A percentile compares a stretch with the other conserved stretches of the same genome.
phyloP scores from a whole-genome alignment of 1,140 invertebrate species.

The Andrena cerasifolii region DNA sequence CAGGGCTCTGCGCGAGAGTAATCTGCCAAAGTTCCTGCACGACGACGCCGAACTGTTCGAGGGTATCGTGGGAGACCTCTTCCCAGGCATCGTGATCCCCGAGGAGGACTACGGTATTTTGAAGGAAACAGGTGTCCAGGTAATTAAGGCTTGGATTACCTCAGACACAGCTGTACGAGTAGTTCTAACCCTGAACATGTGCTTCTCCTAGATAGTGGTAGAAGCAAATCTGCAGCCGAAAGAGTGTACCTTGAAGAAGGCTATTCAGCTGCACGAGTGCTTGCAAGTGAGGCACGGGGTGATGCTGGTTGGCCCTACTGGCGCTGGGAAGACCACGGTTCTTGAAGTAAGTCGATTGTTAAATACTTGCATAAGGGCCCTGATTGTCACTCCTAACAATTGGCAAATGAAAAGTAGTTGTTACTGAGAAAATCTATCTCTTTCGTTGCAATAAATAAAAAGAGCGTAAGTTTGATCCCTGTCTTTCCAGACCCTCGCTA shows the following conservation, averaged over 20 bases:
- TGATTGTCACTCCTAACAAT: too few species aligned
- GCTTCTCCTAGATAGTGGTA: conserved; percentile 77
- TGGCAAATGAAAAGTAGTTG: too few species aligned
- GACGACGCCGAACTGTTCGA: conserved; percentile 92
- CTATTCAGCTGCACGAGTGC: conserved; percentile 94
- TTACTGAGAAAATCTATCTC: too few species aligned
- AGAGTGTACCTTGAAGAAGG: conserved; percentile 88
- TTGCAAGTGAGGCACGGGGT: conserved; percentile 96
- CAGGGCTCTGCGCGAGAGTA: conserved; percentile 94
- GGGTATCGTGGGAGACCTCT: conserved; percentile 94
- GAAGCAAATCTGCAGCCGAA: conserved; percentile 85
- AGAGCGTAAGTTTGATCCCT: too few species aligned
- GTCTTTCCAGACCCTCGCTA: conserved; percentile 84
- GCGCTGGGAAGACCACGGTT: conserved; percentile 90
- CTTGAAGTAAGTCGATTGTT: conserved; percentile 82
- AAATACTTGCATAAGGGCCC: too few species aligned
- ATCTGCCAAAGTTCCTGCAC: conserved; percentile 95
- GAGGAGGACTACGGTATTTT: conserved; percentile 90
- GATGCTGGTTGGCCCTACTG: conserved; percentile 95
- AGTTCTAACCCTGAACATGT: background rate
- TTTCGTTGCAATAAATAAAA: too few species aligned
- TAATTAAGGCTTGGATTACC: conserved; percentile 28
- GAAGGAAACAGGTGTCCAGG: conserved; percentile 83
- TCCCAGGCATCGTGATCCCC: conserved; percentile 91
- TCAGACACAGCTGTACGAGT: too few species aligned